Evolutionary conservation across 2,113 vertebrate genomes (phyloP).

Genomic region (Corythaixoides concolor): DNA sequence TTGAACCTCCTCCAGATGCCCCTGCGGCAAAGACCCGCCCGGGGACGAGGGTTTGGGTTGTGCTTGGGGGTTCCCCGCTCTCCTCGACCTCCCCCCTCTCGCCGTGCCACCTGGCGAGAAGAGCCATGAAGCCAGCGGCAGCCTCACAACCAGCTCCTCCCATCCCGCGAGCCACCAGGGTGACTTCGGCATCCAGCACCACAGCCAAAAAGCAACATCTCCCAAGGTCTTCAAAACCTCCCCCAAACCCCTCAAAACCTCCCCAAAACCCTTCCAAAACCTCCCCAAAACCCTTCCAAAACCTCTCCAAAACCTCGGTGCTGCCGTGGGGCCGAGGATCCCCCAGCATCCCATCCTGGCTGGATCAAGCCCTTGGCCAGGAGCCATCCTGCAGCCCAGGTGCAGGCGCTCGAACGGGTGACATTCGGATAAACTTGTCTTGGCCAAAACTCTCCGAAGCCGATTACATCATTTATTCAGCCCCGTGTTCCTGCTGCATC

Average conservation of each 20-base stretch:
- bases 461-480: constrained; percentile 12
- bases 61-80: neutral
- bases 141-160: fast-evolving
- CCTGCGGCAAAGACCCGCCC: fast-evolving
- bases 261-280: neutral
- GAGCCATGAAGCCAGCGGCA: fast-evolving
- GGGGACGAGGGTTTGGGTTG: neutral
- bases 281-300: neutral
- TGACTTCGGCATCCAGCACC: fast-evolving
- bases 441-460: neutral
- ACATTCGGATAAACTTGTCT: neutral
- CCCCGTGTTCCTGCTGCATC: neutral
- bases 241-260: neutral
- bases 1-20: neutral
- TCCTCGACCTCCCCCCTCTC: fast-evolving
- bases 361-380: neutral
- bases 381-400: neutral
- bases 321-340: fast-evolving
- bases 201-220: fast-evolving
- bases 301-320: neutral
- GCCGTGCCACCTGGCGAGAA: fast-evolving
- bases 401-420: neutral
- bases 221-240: neutral
- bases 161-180: fast-evolving
- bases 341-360: fast-evolving